Conservation (phyloP, 2,888 invertebrate species). For the Caenorhabditis virilis region DNA sequence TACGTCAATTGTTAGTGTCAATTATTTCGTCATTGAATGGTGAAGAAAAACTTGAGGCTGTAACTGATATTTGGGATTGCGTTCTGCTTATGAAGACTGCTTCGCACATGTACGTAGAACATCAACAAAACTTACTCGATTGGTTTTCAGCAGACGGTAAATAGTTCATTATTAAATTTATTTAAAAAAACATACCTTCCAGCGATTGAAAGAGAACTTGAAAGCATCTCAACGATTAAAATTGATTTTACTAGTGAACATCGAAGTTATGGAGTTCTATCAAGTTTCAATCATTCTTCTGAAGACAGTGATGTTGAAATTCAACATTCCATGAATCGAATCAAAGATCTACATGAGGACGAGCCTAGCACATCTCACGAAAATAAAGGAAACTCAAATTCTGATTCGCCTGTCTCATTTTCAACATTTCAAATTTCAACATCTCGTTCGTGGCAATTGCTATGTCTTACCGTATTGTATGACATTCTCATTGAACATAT, state of each 20-base stretch:
- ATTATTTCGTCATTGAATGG: not conserved
- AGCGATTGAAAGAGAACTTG: not conserved
- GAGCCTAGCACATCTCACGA: no score
- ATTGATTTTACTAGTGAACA: not conserved
- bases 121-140: not conserved
- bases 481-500: constrained; percentile 6
- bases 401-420: no score
- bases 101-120: constrained; percentile 2
- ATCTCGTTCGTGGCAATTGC: not conserved
- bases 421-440: no score
- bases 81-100: constrained; percentile 3
- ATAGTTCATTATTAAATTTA: not conserved
- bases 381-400: no score
- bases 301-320: not conserved
- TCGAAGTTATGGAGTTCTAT: no score
- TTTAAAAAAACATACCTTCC: not conserved
- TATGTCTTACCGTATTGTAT: not conserved
- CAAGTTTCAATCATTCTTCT: not conserved
- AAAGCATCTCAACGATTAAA: not conserved
- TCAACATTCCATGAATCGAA: not conserved
- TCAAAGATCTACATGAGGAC: no score
- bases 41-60: not conserved
- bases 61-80: constrained; percentile 2
- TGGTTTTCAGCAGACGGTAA: constrained; percentile 3
- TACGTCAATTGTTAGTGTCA: not conserved